Percentiles rank a stretch among this genome's conserved stretches.
These are phyloP conservation scores for Patella pellucida DNA, from an alignment of 2,888 invertebrate species.

Conservation along the genomic window DNA sequence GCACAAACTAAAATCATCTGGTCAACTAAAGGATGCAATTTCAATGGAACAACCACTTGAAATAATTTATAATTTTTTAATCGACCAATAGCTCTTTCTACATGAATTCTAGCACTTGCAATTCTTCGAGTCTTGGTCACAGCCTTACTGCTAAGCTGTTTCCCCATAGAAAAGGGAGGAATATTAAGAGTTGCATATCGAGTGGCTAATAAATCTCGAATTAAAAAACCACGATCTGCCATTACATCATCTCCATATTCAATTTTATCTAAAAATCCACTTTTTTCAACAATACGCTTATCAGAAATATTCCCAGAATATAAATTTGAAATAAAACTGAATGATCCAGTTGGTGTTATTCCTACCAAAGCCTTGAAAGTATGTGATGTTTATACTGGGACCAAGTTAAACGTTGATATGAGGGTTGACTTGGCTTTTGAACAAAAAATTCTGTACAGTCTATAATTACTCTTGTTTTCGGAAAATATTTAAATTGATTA, in stretches of 20 bases:
- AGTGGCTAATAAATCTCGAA: constrained; percentile 22
- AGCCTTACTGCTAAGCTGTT: constrained; percentile 20
- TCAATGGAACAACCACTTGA: constrained; percentile 21
- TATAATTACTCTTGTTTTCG: not conserved
- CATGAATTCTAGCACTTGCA: constrained; percentile 34
- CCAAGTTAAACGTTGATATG: constrained; percentile 25
- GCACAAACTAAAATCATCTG: constrained; percentile 18
- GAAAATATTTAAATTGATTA: not conserved
- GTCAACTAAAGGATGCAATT: constrained; percentile 15
- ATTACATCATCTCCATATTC: constrained; percentile 25
- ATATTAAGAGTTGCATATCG: constrained; percentile 29
- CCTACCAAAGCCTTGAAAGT: constrained; percentile 26
- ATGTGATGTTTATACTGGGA: constrained; percentile 30
- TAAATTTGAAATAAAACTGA: no score
- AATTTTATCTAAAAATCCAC: constrained; percentile 26
- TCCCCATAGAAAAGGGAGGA: constrained; percentile 30
- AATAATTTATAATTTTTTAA: constrained; percentile 19
- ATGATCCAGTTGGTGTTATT: constrained; percentile 25
- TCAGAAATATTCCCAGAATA: constrained; percentile 34
- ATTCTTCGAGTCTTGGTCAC: constrained; percentile 32
- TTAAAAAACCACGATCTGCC: constrained; percentile 32
- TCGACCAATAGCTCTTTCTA: constrained; percentile 31
- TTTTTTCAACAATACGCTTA: constrained; percentile 26
- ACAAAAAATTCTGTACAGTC: constrained; percentile 20
- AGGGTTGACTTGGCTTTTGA: constrained; percentile 28